These are phyloP conservation scores for Drosophila anceps DNA, from an alignment of 2,888 invertebrate species.

Conservation along the genomic window DNA sequence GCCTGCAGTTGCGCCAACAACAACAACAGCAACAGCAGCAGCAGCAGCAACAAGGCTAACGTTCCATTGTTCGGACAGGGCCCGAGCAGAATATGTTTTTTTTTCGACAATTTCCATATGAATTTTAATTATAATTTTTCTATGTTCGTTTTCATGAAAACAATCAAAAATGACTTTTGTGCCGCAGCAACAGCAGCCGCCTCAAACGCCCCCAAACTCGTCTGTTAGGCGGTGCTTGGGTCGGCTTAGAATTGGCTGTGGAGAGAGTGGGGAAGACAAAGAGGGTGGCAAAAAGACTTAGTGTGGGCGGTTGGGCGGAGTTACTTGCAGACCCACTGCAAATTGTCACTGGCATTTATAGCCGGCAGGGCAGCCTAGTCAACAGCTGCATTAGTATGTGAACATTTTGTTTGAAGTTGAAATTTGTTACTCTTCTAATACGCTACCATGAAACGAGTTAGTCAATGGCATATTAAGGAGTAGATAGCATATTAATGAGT, in stretches of 20 bases:
- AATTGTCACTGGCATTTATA: conserved; percentile 77
- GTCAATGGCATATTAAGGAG: background rate
- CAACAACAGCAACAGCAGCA: conserved; percentile 33
- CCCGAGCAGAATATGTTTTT: conserved; percentile 28
- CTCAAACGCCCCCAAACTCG: conserved; percentile 30
- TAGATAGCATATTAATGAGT: background rate
- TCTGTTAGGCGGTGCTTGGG: background rate
- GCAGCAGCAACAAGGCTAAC: conserved; percentile 40
- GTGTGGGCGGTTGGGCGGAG: conserved; percentile 5
- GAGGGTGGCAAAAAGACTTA: background rate
- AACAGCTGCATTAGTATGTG: conserved; percentile 40
- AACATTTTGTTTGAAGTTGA: conserved; percentile 39
- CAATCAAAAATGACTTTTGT: conserved; percentile 81
- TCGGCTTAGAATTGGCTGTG: background rate
- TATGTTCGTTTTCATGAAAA: conserved; percentile 82
- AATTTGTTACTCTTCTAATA: conserved; percentile 25
- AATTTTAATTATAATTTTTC: conserved; percentile 82
- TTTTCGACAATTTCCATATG: conserved; percentile 77
- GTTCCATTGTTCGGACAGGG: conserved; percentile 52
- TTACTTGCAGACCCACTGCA: conserved; percentile 55
- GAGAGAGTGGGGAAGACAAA: background rate
- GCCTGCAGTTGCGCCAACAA: conserved; percentile 57
- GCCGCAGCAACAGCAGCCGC: conserved; percentile 51
- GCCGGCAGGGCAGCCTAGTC: conserved; percentile 54
- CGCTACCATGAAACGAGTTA: conserved; percentile 16